Evolutionary conservation across 2,888 invertebrate species (phyloP).

Genomic region (Drosophila paramelanica): DNA sequence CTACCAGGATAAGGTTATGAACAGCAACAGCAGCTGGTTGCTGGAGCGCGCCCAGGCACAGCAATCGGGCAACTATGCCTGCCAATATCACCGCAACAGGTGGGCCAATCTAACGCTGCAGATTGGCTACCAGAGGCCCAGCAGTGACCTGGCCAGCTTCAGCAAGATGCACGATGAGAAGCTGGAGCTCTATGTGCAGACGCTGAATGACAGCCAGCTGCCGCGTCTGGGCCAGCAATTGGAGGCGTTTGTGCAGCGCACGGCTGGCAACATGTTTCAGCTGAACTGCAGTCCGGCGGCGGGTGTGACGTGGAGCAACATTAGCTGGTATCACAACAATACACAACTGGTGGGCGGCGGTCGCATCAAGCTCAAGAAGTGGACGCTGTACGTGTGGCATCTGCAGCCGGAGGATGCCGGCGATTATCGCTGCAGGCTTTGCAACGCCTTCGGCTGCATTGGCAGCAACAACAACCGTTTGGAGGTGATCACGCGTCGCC

Average conservation of each 20-base stretch:
- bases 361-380: conserved; percentile 87
- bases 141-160: conserved; percentile 64
- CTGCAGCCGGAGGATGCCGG: conserved; percentile 93
- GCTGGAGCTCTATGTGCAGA: conserved; percentile 31
- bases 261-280: conserved; percentile 90
- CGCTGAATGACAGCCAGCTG: conserved; percentile 25
- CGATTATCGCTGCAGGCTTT: conserved; percentile 93
- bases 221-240: conserved; percentile 40
- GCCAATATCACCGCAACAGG: conserved; percentile 49
- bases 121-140: conserved; percentile 50
- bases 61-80: conserved; percentile 81
- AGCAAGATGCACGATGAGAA: conserved; percentile 17
- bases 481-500: conserved; percentile 91
- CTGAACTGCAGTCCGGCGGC: conserved; percentile 88
- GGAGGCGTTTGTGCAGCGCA: conserved; percentile 86
- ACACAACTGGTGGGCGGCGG: conserved; percentile 77
- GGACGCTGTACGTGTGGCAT: conserved; percentile 91
- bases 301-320: conserved; percentile 89
- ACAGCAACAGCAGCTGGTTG: conserved; percentile 38
- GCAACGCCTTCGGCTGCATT: conserved; percentile 92
- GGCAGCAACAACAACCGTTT: conserved; percentile 88
- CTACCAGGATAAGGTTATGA: conserved; percentile 45
- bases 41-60: conserved; percentile 47
- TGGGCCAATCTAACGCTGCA: conserved; percentile 82
- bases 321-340: conserved; percentile 93